Base-by-base conservation (phyloP, 2,113 vertebrate genomes). In the Corvus cornix region DNA sequence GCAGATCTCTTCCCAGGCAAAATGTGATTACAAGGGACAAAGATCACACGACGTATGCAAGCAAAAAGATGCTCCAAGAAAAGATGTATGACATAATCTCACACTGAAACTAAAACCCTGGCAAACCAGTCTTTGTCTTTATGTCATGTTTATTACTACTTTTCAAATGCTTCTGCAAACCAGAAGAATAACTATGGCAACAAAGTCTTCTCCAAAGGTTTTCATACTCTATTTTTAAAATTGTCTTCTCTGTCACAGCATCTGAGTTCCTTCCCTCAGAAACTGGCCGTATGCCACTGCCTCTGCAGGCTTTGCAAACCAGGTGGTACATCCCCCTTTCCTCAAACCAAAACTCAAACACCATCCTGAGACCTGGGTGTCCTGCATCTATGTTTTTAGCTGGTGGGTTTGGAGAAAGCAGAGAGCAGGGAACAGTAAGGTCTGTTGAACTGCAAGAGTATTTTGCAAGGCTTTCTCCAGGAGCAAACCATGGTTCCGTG, bases 131-230 rank as follows among this genome's bases (percentile, higher is more conserved):
- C 62, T 64, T 73, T 68, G 39, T 74, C 74, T 89, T 90, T 44
- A 86, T 88, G 90, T 74, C 87, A 90, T 92, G 69, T 88, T 96
- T 96, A 89, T 91, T 66, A 84, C 90, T 22, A 81, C 77, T 92
- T 95, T 86, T 94, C 85, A 93, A 97, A 76, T 53, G 51, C 84
- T 96, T 90, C 91, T 91, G 64, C 74, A 79, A 95, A 77, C 7
- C 33, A 94, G 86, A 93, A 89, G 78, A 84, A 97, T 95, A 97
- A 97, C 97, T 97, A 97, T 97, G 95, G 96, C 96, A 97, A 97
- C 96, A 95, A 94, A 90, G 76, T 88, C 74, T 93, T 94, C 85
- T 95, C 92, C 84, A 66, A 94, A 76, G 75, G 75, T 67, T 96
- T 87, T 81, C 85, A 92, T 77, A 62, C 39, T 43, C 90, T 88